Evolutionary conservation across 2,888 invertebrate genomes (phyloP).

Genomic region (Pachymerium ferrugineum): DNA sequence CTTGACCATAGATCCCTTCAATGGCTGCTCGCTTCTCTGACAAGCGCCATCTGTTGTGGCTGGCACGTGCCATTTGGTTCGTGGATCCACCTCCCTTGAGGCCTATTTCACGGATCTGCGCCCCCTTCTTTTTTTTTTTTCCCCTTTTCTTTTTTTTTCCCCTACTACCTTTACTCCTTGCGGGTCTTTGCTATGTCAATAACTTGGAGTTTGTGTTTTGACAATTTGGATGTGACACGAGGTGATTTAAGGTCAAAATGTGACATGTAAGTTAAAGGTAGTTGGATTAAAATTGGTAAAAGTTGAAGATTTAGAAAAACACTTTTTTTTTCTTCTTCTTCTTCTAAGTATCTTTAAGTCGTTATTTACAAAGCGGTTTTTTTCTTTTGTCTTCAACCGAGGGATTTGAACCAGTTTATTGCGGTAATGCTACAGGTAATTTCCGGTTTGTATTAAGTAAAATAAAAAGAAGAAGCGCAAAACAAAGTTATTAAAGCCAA

Average conservation of each 20-base stretch:
- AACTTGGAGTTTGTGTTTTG: conserved; percentile 22
- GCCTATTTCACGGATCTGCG: conserved; percentile 25
- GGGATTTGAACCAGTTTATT: no score
- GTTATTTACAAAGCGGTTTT: no score
- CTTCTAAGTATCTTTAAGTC: no score
- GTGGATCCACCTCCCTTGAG: conserved; percentile 18
- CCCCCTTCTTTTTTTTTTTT: conserved; percentile 1
- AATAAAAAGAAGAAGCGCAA: no score
- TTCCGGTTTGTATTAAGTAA: no score
- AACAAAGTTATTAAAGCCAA: no score
- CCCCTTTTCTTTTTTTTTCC: background rate
- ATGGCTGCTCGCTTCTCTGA: conserved; percentile 24
- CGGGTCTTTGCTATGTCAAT: conserved; percentile 16
- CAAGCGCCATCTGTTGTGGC: conserved; percentile 25
- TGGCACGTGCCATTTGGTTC: conserved; percentile 24
- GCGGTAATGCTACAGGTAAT: no score
- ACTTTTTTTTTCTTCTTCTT: no score
- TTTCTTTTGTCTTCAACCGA: no score
- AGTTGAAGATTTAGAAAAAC: background rate
- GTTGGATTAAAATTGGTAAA: background rate
- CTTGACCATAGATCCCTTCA: conserved; percentile 27
- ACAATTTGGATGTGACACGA: conserved; percentile 11
- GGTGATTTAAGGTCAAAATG: conserved; percentile 27
- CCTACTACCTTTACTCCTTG: no score
- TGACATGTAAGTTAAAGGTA: background rate